Base-by-base conservation (phyloP, 2,113 vertebrate species). In the Mystacornis crossleyi region DNA sequence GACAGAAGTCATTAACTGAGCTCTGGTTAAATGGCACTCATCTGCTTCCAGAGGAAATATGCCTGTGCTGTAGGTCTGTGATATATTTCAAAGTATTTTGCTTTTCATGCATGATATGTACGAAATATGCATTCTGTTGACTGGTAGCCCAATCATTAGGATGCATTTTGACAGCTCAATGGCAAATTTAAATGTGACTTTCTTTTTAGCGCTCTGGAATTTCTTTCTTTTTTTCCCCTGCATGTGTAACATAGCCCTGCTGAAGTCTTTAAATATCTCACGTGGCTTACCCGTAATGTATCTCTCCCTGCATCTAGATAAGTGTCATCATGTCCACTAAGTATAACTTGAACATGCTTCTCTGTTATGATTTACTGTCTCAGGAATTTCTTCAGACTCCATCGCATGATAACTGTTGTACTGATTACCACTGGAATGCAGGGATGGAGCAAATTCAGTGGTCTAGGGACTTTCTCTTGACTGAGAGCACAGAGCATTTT, bases 1-100 rank as follows among this genome's bases (percentile, higher is more conserved):
- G 93, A 78, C 89, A 96, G 71, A 95, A 97, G 82, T 83, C 67
- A 73, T 96, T 95, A 97, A 70, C 73, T 61, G 62, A 97, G 67
- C 58, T 64, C 12, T 38, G 40, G 87, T 91, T 95, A 93, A 95
- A 95, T 45, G 42, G 31, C 42, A 78, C 34, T 94, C 43, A 55
- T 89, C 84, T 83, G 42, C 70, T 90, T 92, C 60, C 71, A 55
- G 50, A 70, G 62, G 42, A 96, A 95, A 89, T 20, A 28, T n/a
- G 54, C 51, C 23, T 75, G 14, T 86, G 54, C 40, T 73, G 54
- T 57, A 70, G 24, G 33, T 58, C 57, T 92, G 60, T n/a, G 57
- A 89, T 54, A 47, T 91, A 94, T 92, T 93, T 87, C 51, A 83
- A 96, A 93, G 48, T 20, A 89, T 70, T 81, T 70, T 58, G 18